Conservation (phyloP, 2,113 vertebrate genomes). For the Periophthalmodon schlosseri region DNA sequence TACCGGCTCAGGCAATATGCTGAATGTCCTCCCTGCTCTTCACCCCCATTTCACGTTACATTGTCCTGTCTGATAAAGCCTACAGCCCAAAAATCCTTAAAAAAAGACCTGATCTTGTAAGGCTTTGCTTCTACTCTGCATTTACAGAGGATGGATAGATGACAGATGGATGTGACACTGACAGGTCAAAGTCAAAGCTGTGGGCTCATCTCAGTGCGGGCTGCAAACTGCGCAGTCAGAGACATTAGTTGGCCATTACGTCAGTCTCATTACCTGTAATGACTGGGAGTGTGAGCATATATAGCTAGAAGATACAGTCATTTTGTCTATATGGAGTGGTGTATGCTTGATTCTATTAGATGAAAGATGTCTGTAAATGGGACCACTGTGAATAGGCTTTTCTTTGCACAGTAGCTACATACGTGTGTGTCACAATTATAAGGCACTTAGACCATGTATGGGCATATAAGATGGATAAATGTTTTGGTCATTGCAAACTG, state of each 20-base stretch:
- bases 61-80: too few relatives aligned
- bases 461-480: neutral
- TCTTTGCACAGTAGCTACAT: neutral
- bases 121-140: slow-evolving; percentile 7
- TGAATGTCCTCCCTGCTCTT: too few relatives aligned
- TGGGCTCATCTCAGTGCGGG: slow-evolving; percentile 1
- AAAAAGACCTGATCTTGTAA: neutral
- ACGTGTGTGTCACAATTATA: neutral
- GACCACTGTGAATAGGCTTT: neutral
- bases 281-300: neutral
- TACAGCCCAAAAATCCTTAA: too few relatives aligned
- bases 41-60: too few relatives aligned
- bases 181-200: neutral
- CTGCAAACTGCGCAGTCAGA: neutral
- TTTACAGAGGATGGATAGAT: neutral
- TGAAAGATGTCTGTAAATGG: neutral
- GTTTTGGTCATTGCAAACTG: neutral
- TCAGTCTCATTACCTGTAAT: neutral
- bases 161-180: neutral
- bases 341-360: neutral
- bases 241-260: slow-evolving; percentile 3
- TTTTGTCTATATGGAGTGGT: neutral
- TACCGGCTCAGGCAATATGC: too few relatives aligned
- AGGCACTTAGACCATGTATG: neutral
- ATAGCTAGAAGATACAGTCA: neutral